These are phyloP conservation scores for Cepaea hortensis DNA, from an alignment of 2,888 invertebrate genomes.

Conservation along the genomic window DNA sequence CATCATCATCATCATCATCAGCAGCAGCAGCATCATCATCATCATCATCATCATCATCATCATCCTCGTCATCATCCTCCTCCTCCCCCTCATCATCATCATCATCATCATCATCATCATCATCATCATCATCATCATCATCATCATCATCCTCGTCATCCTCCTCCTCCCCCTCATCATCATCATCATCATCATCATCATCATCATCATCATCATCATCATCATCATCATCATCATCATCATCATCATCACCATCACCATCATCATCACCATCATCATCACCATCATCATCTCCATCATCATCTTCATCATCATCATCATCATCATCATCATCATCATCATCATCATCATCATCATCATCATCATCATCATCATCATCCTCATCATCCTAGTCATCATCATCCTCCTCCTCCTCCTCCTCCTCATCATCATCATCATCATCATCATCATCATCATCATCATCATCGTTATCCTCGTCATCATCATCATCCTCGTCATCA, in stretches of 20 bases:
- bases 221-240: not conserved
- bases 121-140: not conserved
- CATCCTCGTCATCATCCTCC: not conserved
- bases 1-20: no score
- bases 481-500: not conserved
- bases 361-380: no score
- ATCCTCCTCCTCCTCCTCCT: not conserved
- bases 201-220: not conserved
- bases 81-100: not conserved
- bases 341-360: no score
- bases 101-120: not conserved
- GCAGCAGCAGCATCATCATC: not conserved
- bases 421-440: not conserved
- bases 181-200: not conserved
- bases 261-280: not conserved
- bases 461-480: not conserved
- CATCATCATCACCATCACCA: not conserved
- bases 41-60: not conserved
- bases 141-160: not conserved
- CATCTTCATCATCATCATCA: no score
- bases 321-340: no score
- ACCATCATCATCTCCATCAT: no score
- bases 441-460: not conserved
- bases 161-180: constrained; percentile 7
- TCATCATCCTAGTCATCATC: not conserved